phyloP scores from a whole-genome alignment of 2,113 vertebrate species.

The Catagonus wagneri region DNA sequence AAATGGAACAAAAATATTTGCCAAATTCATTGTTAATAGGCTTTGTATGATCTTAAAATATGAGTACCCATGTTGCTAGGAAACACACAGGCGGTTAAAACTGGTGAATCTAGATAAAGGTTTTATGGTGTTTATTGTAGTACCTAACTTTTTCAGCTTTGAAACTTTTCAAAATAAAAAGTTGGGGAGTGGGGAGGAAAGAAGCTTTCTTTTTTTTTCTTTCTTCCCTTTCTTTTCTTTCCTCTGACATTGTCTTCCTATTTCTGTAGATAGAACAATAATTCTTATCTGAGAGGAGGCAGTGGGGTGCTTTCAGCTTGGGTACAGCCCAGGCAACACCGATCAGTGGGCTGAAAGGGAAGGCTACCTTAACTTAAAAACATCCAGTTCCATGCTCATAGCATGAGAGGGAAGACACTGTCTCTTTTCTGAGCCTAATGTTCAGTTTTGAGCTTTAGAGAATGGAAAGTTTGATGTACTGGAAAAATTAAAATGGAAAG shows the following conservation, averaged over 20 bases:
- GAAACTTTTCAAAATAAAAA: background rate
- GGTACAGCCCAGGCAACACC: background rate
- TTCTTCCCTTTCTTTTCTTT: background rate
- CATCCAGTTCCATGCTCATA: accelerated
- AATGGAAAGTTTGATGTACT: too few species aligned
- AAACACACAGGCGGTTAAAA: background rate
- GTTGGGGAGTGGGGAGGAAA: background rate
- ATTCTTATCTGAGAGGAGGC: background rate
- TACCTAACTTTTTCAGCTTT: background rate
- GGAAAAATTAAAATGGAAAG: too few species aligned
- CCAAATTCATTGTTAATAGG: background rate
- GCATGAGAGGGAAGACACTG: background rate
- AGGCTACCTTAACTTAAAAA: background rate
- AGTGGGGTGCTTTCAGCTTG: too few species aligned
- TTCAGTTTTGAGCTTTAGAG: background rate
- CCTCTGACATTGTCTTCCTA: background rate
- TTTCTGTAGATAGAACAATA: background rate
- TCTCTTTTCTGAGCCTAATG: background rate
- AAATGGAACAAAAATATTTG: constrained; percentile 10
- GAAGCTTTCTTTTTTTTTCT: background rate
- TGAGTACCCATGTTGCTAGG: background rate
- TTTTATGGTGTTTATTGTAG: background rate
- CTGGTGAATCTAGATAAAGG: background rate
- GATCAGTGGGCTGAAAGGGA: background rate
- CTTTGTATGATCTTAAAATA: background rate